Evolutionary conservation across 2,888 invertebrate genomes (phyloP), one percentile per base, ranked within the genome.

Genomic region (Octodonta nipae): DNA sequence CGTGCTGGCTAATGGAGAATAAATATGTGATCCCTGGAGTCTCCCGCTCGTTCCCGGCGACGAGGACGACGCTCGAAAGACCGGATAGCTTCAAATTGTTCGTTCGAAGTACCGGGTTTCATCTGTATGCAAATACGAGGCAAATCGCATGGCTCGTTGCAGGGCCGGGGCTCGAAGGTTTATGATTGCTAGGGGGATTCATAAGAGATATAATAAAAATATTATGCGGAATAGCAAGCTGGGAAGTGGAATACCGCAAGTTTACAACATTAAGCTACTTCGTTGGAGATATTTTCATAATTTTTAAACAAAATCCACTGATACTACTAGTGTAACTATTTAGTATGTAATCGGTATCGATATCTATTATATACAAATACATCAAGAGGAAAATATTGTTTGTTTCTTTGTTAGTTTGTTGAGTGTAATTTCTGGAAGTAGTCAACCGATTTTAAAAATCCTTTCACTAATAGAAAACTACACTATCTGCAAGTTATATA

Each of bases 71-170:
- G 4, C 3, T 5, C 26, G 26, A 26, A 26, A 5, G 26, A 10
- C 12, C 11, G 10, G 4, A 17, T 6, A 17, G 17, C 17, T 17
- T 8, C 17, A 7, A 8, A 17, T 13, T 26, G 10, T 12, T 26
- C 29, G 16, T 20, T 31, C 17, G 35, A 25, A 26, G 33, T 28
- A 20, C 33, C 33, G 38, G 37, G 35, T 43, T 45, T 42, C 42
- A 45, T 45, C 42, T 45, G 43, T 43, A 45, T 45, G 45, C 43
- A 41, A 45, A 45, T 45, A 41, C 35, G 29, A 36, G 40, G 39
- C 41, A 43, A 45, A 45, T 45, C 43, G 41, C 40, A 22, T 31
- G 30, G 28, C 14, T 15, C 13, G 28, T 8, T 5, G 14, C 28
- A 22, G 22, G 22, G 22, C n/a, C 22, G 22, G 22, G 7, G 30